A percentile compares a stretch with the other conserved stretches of the same genome.
Evolutionary conservation across 1,140 invertebrate genomes (phyloP).

Genomic region (Drusus annulatus): DNA sequence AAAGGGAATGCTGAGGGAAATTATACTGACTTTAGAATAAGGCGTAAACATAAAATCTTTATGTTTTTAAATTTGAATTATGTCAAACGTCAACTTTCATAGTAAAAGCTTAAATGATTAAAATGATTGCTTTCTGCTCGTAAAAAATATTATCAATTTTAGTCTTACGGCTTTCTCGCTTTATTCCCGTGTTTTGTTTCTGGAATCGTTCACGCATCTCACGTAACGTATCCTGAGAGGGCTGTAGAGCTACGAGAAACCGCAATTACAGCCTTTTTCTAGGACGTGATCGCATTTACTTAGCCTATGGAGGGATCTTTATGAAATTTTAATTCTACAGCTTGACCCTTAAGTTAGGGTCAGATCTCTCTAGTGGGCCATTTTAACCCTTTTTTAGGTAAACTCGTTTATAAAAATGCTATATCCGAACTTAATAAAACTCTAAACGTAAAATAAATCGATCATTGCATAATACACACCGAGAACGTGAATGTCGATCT

Average conservation of each 20-base stretch:
- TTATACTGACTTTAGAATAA: too few relatives aligned
- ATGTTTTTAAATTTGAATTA: too few relatives aligned
- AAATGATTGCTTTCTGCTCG: too few relatives aligned
- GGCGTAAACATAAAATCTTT: too few relatives aligned
- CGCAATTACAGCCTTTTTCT: slow-evolving; percentile 52
- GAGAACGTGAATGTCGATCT: too few relatives aligned
- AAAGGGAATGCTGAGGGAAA: too few relatives aligned
- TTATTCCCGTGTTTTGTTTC: slow-evolving; percentile 40
- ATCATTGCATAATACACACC: too few relatives aligned
- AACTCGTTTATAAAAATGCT: too few relatives aligned
- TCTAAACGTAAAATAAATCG: too few relatives aligned
- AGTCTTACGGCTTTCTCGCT: background rate
- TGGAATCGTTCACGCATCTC: slow-evolving; percentile 31
- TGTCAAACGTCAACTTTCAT: too few relatives aligned
- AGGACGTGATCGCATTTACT: slow-evolving; percentile 48
- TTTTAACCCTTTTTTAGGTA: background rate
- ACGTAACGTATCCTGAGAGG: slow-evolving; percentile 43
- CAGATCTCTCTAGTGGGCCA: slow-evolving; percentile 14
- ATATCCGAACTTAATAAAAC: too few relatives aligned
- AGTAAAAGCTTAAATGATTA: background rate
- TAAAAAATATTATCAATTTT: too few relatives aligned
- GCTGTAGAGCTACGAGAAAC: slow-evolving; percentile 54
- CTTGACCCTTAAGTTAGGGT: slow-evolving; percentile 2
- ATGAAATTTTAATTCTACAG: slow-evolving; percentile 52
- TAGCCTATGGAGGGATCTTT: slow-evolving; percentile 42